These are phyloP conservation scores for Acleris sparsana DNA, from an alignment of 2,888 invertebrate species.

Conservation along the genomic window DNA sequence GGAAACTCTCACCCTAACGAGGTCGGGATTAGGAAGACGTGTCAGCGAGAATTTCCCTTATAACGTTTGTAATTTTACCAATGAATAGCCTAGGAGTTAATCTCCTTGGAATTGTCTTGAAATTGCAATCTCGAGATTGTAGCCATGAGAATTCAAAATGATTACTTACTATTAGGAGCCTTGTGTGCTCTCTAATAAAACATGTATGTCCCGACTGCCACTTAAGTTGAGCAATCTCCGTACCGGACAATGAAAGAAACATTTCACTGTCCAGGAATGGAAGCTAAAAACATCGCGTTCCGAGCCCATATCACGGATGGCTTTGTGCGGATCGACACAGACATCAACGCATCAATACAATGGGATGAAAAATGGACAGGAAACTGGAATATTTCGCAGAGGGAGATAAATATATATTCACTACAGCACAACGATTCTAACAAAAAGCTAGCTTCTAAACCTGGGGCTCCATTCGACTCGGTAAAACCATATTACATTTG, in stretches of 20 bases:
- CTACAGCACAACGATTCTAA: no score
- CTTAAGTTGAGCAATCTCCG: not conserved
- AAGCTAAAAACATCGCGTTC: not conserved
- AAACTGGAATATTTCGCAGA: conserved; percentile 2
- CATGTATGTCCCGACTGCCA: not conserved
- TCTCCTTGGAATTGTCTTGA: no score
- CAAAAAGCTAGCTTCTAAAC: no score
- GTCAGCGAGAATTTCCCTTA: conserved; percentile 29
- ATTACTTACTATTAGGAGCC: no score
- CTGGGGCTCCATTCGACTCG: no score
- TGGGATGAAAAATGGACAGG: conserved; percentile 19
- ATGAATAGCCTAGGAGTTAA: no score
- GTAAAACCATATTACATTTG: no score
- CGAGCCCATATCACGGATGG: not conserved
- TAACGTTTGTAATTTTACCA: not conserved
- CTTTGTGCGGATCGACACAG: conserved; percentile 9
- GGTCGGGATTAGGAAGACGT: conserved; percentile 15
- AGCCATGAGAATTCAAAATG: no score
- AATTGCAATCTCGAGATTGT: no score
- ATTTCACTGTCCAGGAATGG: not conserved
- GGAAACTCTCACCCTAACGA: conserved; percentile 25
- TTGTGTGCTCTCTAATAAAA: no score
- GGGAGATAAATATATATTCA: not conserved
- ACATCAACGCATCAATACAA: conserved; percentile 14
- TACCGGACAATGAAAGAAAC: not conserved